These are phyloP conservation scores for Bombycilla garrulus DNA, from an alignment of 2,113 vertebrate genomes.

Conservation along the genomic window DNA sequence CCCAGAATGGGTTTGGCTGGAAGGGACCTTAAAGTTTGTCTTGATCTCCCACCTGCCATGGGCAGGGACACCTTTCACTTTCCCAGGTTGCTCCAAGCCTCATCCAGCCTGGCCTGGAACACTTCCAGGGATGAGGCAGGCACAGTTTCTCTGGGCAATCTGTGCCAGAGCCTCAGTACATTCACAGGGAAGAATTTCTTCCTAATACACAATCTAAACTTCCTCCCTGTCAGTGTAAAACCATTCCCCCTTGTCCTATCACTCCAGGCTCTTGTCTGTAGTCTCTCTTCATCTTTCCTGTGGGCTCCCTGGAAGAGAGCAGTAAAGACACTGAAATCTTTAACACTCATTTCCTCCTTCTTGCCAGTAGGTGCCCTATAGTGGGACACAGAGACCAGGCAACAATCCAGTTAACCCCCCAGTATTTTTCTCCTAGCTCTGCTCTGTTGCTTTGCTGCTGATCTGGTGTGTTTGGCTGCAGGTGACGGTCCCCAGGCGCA, in stretches of 20 bases:
- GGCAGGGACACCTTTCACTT: background rate
- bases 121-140: background rate
- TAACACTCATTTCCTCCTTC: background rate
- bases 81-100: rapidly evolving
- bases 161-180: background rate
- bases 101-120: rapidly evolving
- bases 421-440: background rate
- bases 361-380: background rate
- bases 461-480: slow-evolving; percentile 1
- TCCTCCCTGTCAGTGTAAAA: background rate
- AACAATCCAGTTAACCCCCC: background rate
- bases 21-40: background rate
- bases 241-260: background rate
- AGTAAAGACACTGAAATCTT: background rate
- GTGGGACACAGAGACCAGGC: background rate
- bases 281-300: background rate
- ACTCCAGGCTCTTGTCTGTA: background rate
- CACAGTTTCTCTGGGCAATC: background rate
- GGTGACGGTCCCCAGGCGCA: slow-evolving; percentile 91
- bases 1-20: background rate
- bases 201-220: rapidly evolving
- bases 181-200: background rate
- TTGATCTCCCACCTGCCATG: too few relatives aligned
- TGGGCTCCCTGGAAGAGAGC: background rate
- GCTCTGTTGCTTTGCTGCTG: background rate